These are phyloP conservation scores for Narcine bancroftii DNA, from an alignment of 2,113 vertebrate species.

Conservation along the genomic window DNA sequence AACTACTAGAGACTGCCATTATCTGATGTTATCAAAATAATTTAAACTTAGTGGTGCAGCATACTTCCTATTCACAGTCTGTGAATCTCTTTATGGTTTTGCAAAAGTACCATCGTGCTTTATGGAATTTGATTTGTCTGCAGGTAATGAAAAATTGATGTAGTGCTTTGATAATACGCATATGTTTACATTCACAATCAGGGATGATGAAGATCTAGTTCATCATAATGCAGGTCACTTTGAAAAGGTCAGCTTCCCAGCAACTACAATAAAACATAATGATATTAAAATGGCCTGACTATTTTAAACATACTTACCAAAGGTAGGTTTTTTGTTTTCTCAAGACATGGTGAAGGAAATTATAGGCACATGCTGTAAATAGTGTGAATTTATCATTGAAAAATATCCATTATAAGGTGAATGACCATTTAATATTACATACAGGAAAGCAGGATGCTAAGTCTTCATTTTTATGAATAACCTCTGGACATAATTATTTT, in stretches of 20 bases:
- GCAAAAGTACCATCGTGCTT: conserved; percentile 32
- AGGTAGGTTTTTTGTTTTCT: neutral
- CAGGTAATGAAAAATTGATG: conserved; percentile 45
- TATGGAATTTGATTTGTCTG: conserved; percentile 39
- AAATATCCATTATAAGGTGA: neutral
- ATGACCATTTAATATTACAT: neutral
- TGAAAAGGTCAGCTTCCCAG: conserved; percentile 27
- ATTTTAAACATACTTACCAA: neutral
- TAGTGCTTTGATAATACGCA: conserved; percentile 44
- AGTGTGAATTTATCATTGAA: neutral
- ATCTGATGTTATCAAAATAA: conserved; percentile 10
- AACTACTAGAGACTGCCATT: neutral
- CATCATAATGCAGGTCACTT: conserved; percentile 39
- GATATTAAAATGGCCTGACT: conserved; percentile 35
- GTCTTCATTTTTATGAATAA: neutral
- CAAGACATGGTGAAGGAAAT: neutral
- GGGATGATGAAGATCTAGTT: conserved; percentile 35
- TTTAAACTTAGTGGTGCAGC: conserved; percentile 16
- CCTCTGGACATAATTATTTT: neutral
- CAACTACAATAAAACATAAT: conserved; percentile 47
- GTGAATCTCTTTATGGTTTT: conserved; percentile 35
- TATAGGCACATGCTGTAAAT: neutral
- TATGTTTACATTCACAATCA: conserved; percentile 47
- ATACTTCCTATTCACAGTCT: neutral
- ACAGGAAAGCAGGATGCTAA: neutral